Evolutionary conservation across 2,888 invertebrate species (phyloP).

Genomic region (Drosophila borborema): DNA sequence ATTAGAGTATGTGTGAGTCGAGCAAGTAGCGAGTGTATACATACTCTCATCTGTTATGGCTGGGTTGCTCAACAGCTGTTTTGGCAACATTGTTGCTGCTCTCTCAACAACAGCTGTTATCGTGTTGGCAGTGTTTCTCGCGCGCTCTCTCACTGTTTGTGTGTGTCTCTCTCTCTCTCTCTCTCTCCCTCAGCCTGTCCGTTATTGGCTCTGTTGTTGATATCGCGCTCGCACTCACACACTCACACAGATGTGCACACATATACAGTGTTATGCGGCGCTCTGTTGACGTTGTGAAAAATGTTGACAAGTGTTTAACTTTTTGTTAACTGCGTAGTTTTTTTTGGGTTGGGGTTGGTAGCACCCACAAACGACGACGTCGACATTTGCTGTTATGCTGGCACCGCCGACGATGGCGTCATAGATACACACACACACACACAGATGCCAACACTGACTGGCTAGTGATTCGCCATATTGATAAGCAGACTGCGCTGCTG

Average conservation of each 20-base stretch:
- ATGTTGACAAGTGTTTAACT: slow-evolving; percentile 75
- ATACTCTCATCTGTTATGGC: slow-evolving; percentile 37
- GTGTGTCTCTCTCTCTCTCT: neutral
- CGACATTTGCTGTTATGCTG: slow-evolving; percentile 61
- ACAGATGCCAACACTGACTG: slow-evolving; percentile 9
- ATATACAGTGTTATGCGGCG: slow-evolving; percentile 48
- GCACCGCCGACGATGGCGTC: slow-evolving; percentile 67
- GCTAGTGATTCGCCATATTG: slow-evolving; percentile 29
- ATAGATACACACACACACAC: slow-evolving; percentile 46
- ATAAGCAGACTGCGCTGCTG: slow-evolving; percentile 35
- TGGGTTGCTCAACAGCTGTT: slow-evolving; percentile 77
- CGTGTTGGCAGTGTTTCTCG: slow-evolving; percentile 36
- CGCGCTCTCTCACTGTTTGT: slow-evolving; percentile 3
- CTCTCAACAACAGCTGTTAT: slow-evolving; percentile 65
- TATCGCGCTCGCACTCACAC: slow-evolving; percentile 24
- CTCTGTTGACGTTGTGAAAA: slow-evolving; percentile 70
- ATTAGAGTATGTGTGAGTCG: slow-evolving; percentile 13
- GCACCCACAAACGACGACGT: slow-evolving; percentile 44
- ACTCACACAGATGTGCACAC: slow-evolving; percentile 14
- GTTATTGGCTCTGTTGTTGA: slow-evolving; percentile 50
- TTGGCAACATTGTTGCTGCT: slow-evolving; percentile 76
- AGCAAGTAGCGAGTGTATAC: neutral
- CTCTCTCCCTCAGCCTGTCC: neutral
- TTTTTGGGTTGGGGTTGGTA: slow-evolving; percentile 62
- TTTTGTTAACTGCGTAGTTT: slow-evolving; percentile 76